Evolutionary conservation across 2,888 invertebrate genomes (phyloP), one percentile per base, ranked within the genome.

Genomic region (Steinernema hermaphroditum): DNA sequence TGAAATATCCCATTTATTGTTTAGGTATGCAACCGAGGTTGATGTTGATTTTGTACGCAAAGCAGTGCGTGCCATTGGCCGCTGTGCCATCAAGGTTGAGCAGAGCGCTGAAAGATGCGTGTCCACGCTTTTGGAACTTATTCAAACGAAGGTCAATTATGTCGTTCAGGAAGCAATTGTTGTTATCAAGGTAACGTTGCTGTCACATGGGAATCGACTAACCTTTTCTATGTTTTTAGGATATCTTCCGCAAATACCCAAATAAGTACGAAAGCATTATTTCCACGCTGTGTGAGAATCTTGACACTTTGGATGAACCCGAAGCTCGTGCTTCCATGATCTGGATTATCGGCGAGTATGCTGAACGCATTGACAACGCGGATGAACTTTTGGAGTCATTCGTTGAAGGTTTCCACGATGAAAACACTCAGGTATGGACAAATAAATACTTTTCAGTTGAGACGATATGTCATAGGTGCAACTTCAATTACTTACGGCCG

Each of bases 221-320:
- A n/a, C n/a, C n/a, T n/a, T n/a, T 54, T 16, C 27, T 9, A 57
- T 73, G 19, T 14, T 69, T 78, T 8, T 77, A 88, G 88, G 89
- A 89, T 76, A 89, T 89, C 74, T 89, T 89, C 87, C 85, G 89
- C 70, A 90, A 98, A 88, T 98, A 99, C 89, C 98, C 98, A 12
- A 98, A 98, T 89, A 96, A 98, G 88, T 98, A 98, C 87, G 98
- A 99, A 89, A 96, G 96, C 88, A 98, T 98, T 86, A 98, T 98
- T 87, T 96, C 96, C 76, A 98, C 97, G 0, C 90, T 98, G 6
- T 98, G 98, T 88, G 98, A 98, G 89, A 98, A 99, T 89, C 89
- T 98, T 80, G 98, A 98, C 86, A 98, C 98, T 0, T 88, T 98
- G 75, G 98, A 99, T 87, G 98, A 98, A 87, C 98, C 98, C 0